Percentiles rank a stretch among this genome's conserved stretches.
phyloP scores from a whole-genome alignment of 1,140 invertebrate species.

The Harpegnathos saltator region DNA sequence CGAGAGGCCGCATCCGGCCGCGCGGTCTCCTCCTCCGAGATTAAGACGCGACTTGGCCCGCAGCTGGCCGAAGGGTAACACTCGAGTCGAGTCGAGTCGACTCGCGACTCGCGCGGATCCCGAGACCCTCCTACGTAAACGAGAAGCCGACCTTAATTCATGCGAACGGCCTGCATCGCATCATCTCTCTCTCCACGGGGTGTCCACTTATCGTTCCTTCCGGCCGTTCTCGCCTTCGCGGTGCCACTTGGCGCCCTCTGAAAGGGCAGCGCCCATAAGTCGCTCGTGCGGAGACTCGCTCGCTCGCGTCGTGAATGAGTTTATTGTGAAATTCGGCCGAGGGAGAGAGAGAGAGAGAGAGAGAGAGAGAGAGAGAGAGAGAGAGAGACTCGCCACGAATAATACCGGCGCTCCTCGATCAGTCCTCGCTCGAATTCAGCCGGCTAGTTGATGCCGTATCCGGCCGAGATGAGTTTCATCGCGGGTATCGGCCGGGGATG shows the following conservation, averaged over 20 bases:
- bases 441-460: background rate
- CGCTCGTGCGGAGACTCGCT: constrained; percentile 59
- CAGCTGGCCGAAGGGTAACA: background rate
- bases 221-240: constrained; percentile 64
- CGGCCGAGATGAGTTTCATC: constrained; percentile 20
- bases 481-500: too few relatives aligned
- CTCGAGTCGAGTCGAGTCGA: constrained; percentile 37
- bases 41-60: constrained; percentile 17
- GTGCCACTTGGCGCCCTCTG: constrained; percentile 22
- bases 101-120: constrained; percentile 27
- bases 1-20: constrained; percentile 59
- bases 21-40: constrained; percentile 31
- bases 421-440: constrained; percentile 38
- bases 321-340: constrained; percentile 68
- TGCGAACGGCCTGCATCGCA: constrained; percentile 61
- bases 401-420: constrained; percentile 36
- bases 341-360: too few relatives aligned
- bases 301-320: constrained; percentile 61
- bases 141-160: constrained; percentile 60
- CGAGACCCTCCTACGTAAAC: constrained; percentile 60
- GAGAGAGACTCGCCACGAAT: constrained; percentile 59
- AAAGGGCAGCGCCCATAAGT: constrained; percentile 54
- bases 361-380: too few relatives aligned
- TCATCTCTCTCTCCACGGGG: constrained; percentile 61
- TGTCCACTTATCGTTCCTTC: constrained; percentile 71